phyloP scores from a whole-genome alignment of 1,140 invertebrate species.

The Drosophila burlai region DNA sequence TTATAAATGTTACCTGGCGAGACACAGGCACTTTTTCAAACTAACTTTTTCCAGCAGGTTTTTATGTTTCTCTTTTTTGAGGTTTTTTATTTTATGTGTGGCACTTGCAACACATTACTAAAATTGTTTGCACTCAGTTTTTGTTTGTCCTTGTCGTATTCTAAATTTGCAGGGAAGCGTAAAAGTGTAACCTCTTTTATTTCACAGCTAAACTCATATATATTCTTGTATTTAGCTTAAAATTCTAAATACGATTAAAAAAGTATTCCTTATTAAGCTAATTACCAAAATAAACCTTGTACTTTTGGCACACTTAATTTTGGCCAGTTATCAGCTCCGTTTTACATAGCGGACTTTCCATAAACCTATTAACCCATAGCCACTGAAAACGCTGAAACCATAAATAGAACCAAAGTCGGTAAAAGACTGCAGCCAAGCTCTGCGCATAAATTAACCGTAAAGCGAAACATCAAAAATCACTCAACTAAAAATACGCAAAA shows the following conservation, averaged over 20 bases:
- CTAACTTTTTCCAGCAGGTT: slow-evolving; percentile 10
- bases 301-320: slow-evolving; percentile 4
- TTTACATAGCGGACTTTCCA: slow-evolving; percentile 33
- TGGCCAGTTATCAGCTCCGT: neutral
- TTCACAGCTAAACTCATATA: neutral
- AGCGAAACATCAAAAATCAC: slow-evolving; percentile 62
- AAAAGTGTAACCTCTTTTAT: neutral
- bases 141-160: neutral
- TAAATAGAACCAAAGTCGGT: slow-evolving; percentile 26
- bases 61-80: neutral
- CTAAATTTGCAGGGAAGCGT: neutral
- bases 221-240: neutral
- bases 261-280: neutral
- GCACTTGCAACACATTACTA: neutral
- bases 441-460: slow-evolving; percentile 57
- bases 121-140: neutral
- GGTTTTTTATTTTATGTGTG: slow-evolving; percentile 12
- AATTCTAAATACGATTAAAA: neutral
- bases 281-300: neutral
- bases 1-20: slow-evolving; percentile 51
- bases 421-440: slow-evolving; percentile 7
- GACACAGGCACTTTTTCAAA: slow-evolving; percentile 1
- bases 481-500: slow-evolving; percentile 49
- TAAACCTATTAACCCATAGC: slow-evolving; percentile 29
- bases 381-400: neutral